Percentiles rank a stretch among this genome's conserved stretches.
phyloP scores from a whole-genome alignment of 1,140 invertebrate genomes.

The Ostrea edulis region DNA sequence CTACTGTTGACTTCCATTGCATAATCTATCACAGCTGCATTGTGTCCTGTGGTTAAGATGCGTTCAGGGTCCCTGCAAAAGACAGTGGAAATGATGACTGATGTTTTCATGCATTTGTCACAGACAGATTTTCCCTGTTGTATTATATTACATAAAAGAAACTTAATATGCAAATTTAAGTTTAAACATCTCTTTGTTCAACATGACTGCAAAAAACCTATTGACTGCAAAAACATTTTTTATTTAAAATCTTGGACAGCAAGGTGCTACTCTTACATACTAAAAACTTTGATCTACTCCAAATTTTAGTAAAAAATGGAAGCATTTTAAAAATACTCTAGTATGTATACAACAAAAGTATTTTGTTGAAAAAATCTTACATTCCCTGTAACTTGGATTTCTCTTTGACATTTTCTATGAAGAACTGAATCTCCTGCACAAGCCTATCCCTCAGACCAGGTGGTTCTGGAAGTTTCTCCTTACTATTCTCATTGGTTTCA shows the following conservation, averaged over 20 bases:
- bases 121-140: not conserved
- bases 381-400: constrained; percentile 68
- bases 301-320: too few relatives aligned
- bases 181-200: too few relatives aligned
- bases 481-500: constrained; percentile 59
- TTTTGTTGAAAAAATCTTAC: constrained; percentile 54
- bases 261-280: too few relatives aligned
- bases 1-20: constrained; percentile 68
- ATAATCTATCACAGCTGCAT: constrained; percentile 71
- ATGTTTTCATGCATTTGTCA: not conserved
- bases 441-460: constrained; percentile 69
- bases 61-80: constrained; percentile 68
- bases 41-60: constrained; percentile 66
- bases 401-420: constrained; percentile 69
- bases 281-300: too few relatives aligned
- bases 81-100: not conserved
- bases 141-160: not conserved
- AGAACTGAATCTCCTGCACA: constrained; percentile 71
- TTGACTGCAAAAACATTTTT: too few relatives aligned
- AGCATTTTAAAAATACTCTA: too few relatives aligned
- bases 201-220: too few relatives aligned
- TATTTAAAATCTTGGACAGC: too few relatives aligned
- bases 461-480: constrained; percentile 66
- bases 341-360: constrained; percentile 12
- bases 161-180: not conserved